Base-by-base conservation (phyloP, 1,140 invertebrate species). In the Adelges cooleyi region DNA sequence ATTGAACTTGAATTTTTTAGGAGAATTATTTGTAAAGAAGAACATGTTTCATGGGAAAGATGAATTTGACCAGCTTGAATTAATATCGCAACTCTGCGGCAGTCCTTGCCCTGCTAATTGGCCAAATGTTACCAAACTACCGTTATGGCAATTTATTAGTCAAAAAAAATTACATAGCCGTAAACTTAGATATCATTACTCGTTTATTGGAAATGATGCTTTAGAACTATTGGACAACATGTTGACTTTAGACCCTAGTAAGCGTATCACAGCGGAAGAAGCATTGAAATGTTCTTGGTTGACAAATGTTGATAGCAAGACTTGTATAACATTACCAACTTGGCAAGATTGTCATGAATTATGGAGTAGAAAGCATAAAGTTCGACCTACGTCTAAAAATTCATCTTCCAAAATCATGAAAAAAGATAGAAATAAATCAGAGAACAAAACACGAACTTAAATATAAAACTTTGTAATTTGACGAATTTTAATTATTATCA, bases 281-380 rank as follows among this genome's bases (percentile, higher is more conserved):
- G 95, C 96, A 4, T 80, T 99, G 0, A 87, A 92, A 73, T 91
- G 90, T 70, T 78, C 84, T 9, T 99, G 95, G 95, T 77, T 99
- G 2, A 90, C 86, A 75, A 89, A 90, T 75, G 84, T 98, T 48
- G 83, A 92, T 71, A 90, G 92, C n/a, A 86, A 90, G 71, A 83
- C 85, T 92, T 95, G 80, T 83, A 86, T 62, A 46, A 46, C 56
- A 48, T 75, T 98, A 67, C 96, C 96, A 1, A 90, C 85, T 20
- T 92, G 92, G 84, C 95, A 98, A 79, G 96, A 99, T 78, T 99
- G 96, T 76, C 96, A 99, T 78, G 96, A 99, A 77, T 80, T 99
- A 71, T 99, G 95, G 95, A 94, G 92, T 70, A 99, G 98, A 77
- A 90, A 90, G 73, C 81, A 89, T 36, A 80, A 89, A 71, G 77